Base-by-base conservation (phyloP, 2,888 invertebrate genomes). In the Xanthia togata region DNA sequence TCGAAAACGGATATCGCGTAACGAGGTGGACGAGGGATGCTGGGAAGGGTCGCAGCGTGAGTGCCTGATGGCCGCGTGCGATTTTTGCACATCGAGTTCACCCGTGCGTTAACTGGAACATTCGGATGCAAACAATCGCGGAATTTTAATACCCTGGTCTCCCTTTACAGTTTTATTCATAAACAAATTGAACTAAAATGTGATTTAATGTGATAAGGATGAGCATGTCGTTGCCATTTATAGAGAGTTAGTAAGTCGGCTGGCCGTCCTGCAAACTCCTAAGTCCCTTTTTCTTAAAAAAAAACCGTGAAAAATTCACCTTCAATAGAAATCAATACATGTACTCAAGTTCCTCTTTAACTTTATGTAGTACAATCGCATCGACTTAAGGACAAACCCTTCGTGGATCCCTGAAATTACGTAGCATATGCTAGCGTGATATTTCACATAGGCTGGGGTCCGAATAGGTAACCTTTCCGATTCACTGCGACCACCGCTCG, bases 381-480 rank as follows among this genome's bases (percentile, higher is more conserved):
- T 82, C 72, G 78, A 83, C 60, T 81, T 85, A 82, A 73, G 59
- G 68, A 71, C 67, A 82, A 89, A 87, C 87, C 88, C 90, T 88
- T 87, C 85, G 84, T 87, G 89, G 89, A 91, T 91, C 91, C 88
- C 88, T 90, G 91, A 92, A 93, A 93, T 93, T 92, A 92, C 88
- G 90, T 89, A 91, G 88, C 93, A 93, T 93, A 93, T 90, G 93
- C 89, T 91, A 81, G 90, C 90, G 90, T 93, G 92, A 93, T 94
- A 94, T 94, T 93, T 94, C 90, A 93, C 91, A 88, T 91, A 87
- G 93, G 90, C 90, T 87, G 90, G 90, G 91, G 89, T 91, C 92
- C 92, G 91, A 94, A 92, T 92, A 92, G 92, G 93, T 92, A 93
- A 95, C 95, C 94, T 94, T 94, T 94, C 91, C 93, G 92, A 95